Conservation (phyloP, 30 jellyfish, hydroid and myxozoan species). For the Calvadosia cruxmelitensis region DNA sequence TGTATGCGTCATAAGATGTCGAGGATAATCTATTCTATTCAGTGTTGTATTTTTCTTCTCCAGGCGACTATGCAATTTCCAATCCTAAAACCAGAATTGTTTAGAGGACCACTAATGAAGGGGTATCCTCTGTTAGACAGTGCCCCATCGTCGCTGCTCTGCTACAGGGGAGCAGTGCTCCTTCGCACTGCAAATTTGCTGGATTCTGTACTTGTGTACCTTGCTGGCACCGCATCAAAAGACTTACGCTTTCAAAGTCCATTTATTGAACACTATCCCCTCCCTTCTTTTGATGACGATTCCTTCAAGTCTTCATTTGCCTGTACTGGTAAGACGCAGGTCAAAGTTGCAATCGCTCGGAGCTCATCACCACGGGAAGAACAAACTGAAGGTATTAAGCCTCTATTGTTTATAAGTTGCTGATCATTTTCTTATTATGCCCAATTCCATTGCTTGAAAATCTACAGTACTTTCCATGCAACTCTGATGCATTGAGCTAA, state of each 20-base stretch:
- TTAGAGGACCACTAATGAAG: constrained; percentile 16
- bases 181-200: constrained; percentile 58
- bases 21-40: too few species aligned
- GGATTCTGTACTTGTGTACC: constrained; percentile 58
- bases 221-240: constrained; percentile 71
- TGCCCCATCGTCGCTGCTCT: constrained; percentile 42
- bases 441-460: too few species aligned
- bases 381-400: too few species aligned
- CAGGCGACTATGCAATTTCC: too few species aligned
- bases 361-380: too few species aligned
- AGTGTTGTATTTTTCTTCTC: too few species aligned
- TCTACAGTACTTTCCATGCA: too few species aligned
- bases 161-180: constrained; percentile 50
- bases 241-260: constrained; percentile 57
- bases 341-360: too few species aligned
- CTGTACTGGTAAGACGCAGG: constrained; percentile 8
- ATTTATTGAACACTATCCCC: constrained; percentile 15
- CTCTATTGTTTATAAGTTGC: too few species aligned
- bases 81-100: constrained; percentile 33
- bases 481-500: too few species aligned
- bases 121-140: constrained; percentile 49
- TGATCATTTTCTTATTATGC: too few species aligned
- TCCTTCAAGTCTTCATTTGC: constrained; percentile 50
- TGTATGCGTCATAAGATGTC: too few species aligned
- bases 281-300: constrained; percentile 29